Evolutionary conservation across 1,140 invertebrate genomes (phyloP), one percentile per base, ranked within the genome.

Genomic region (Drosophila athabasca): DNA sequence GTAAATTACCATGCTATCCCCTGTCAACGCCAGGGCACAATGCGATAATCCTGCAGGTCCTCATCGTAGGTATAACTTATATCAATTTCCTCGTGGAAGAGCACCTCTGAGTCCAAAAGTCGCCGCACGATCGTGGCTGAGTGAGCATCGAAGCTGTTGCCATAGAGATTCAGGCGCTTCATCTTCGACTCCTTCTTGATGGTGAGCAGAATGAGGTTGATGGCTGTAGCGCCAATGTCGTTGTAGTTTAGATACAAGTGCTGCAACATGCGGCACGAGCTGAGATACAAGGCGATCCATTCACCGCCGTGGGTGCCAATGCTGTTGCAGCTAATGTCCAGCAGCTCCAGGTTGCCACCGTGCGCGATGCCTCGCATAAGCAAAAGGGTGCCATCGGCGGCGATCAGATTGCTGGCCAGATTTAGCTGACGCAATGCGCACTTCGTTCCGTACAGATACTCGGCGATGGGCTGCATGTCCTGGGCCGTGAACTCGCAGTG

Each of bases 221-320:
- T 46, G 9, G 53, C 64, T 15, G 43, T 31, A 0, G 55, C 35
- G 0, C 41, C 57, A 15, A 91, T 90, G 0, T 74, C 44, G 62
- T 91, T 91, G 54, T 85, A 15, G 3, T 57, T 65, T 3, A 91
- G 50, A 43, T 73, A 62, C 19, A 91, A 51, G 17, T 60, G 7
- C 29, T 76, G 67, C 35, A 91, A 49, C 48, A 59, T 65, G 3
- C n/a, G 17, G 45, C 87, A 77, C 2, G 64, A 65, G 15, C 70
- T 70, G 11, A 90, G 48, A 49, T 79, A 76, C 48, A 55, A 67
- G 49, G 83, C 70, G 11, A 91, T 68, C 60, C 81, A 77, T 22
- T 79, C 76, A 0, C 80, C 90, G 7, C 90, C 90, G 51, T 83
- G 83, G 1, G 55, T 45, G 11, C 90, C 90, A 50, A 91, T 83